Base-by-base conservation (phyloP, 2,888 invertebrate species). In the Volucella zonaria region DNA sequence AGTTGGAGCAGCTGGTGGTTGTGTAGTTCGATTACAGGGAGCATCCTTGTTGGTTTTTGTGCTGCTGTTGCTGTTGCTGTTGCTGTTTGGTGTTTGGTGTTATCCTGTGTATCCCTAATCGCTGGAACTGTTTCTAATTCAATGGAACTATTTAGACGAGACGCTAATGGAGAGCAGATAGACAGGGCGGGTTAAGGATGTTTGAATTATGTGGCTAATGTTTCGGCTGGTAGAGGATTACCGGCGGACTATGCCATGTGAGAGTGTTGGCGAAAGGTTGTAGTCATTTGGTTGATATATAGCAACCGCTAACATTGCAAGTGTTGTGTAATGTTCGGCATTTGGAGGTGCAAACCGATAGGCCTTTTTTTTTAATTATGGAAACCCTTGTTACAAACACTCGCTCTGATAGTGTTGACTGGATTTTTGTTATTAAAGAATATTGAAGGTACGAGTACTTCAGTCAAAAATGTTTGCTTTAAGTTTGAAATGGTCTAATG, bases 71-170 rank as follows among this genome's bases (percentile, higher is more conserved):
- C 31, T 12, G 3, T 47, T 49, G 31, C 6, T 31, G 31, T 31
- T 31, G 31, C 31, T 12, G 3, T 47, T 49, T n/a, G 12, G 18
- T 73, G 42, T 73, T 71, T 67, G 61, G 9, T 71, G 49, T 70
- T 66, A 45, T 79, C 45, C 56, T 64, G 70, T 70, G 15, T 52
- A 74, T 49, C 62, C 70, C 59, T 75, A 45, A 83, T 71, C 83
- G 75, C 66, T 83, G 75, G 56, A 83, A 75, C 76, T 76, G 76
- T 70, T 83, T 81, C 85, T 85, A 85, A 85, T 73, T 85, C 85
- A 77, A 59, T 81, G 76, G 47, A 58, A 73, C 71, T 80, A 71
- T 76, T 79, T 70, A 75, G 79, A 54, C 70, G 58, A 45, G 70
- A 56, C 45, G 43, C 79, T 75, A 75, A 79, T 74, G 58, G 58